Evolutionary conservation across 1,140 invertebrate genomes (phyloP), one percentile per base, ranked within the genome.

Genomic region (Euura saliciscinereae): DNA sequence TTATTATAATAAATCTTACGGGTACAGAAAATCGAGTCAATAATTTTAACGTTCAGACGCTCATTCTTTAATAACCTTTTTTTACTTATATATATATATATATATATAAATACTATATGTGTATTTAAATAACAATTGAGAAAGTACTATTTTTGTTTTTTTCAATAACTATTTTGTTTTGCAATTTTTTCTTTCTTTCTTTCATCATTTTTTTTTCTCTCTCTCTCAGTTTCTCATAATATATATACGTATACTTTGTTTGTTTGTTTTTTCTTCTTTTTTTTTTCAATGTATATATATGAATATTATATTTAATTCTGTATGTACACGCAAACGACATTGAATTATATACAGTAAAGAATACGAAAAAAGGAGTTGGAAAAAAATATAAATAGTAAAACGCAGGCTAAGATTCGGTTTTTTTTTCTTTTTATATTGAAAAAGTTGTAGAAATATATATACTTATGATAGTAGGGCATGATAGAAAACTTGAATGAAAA

Each of bases 31-130:
- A 59, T 59, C 51, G 13, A 59, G 51, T 59, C 51, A 59, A 59
- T 59, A 59, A 59, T 59, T 59, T 59, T 59, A 59, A 59, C 51
- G 10, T 59, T 59, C 13, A 59, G 51, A 59, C 51, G 51, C 51
- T 59, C 51, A 59, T 59, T 59, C 13, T 59, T 59, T 11, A 11
- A 59, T 59, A 59, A 59, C 28, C 28, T 28, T 28, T 28, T n/a
- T n/a, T n/a, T 59, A 59, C 51, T 10, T 59, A 59, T n/a, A n/a
- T 59, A 59, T 10, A 59, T 59, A 59, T n/a, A 59, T 59, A 59
- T 59, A n/a, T n/a, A n/a, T 59, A 59, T 2, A 59, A 59, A 59
- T n/a, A 59, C 28, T 59, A 59, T 59, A 59, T n/a, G 51, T 59
- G 10, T 11, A 6, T 59, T 11, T n/a, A 59, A 8, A n/a, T 59